A percentile compares a stretch with the other conserved stretches of the same genome.
phyloP scores from a whole-genome alignment of 2,888 invertebrate genomes.

The Caenorhabditis sp. region DNA sequence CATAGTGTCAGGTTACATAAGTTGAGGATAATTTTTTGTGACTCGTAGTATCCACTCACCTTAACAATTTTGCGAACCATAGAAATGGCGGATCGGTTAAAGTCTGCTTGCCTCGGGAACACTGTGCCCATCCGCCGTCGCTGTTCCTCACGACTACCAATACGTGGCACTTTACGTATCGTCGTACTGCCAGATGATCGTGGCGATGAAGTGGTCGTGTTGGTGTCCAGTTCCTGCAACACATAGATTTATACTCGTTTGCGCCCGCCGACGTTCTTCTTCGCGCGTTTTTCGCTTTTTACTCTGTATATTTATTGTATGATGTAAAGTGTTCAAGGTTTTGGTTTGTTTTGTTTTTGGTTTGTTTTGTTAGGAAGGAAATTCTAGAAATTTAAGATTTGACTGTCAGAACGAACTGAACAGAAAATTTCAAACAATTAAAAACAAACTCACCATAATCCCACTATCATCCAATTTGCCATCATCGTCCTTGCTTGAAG shows the following conservation, averaged over 20 bases:
- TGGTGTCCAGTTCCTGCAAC: slow-evolving; percentile 56
- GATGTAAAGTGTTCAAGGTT: too few relatives aligned
- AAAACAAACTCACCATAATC: slow-evolving; percentile 28
- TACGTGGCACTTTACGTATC: slow-evolving; percentile 32
- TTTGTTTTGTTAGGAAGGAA: slow-evolving; percentile 1
- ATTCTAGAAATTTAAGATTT: too few relatives aligned
- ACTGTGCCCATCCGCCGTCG: slow-evolving; percentile 6
- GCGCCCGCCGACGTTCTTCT: background rate
- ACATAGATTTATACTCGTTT: slow-evolving; percentile 28
- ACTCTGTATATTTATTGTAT: too few relatives aligned
- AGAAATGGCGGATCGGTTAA: background rate
- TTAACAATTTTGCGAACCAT: slow-evolving; percentile 41
- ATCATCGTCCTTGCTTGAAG: slow-evolving; percentile 14
- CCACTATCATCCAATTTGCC: slow-evolving; percentile 47
- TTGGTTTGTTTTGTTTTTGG: background rate
- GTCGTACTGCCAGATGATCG: slow-evolving; percentile 27
- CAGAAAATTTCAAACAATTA: too few relatives aligned
- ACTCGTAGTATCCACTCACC: slow-evolving; percentile 18
- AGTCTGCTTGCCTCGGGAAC: background rate
- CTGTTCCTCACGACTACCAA: slow-evolving; percentile 4
- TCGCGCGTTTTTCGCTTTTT: too few relatives aligned
- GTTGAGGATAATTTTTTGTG: too few relatives aligned
- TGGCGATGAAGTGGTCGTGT: slow-evolving; percentile 30
- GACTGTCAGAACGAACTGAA: too few relatives aligned
- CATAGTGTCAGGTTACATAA: background rate